phyloP scores from a whole-genome alignment of 1,140 invertebrate species.

The Drosophila sp. region DNA sequence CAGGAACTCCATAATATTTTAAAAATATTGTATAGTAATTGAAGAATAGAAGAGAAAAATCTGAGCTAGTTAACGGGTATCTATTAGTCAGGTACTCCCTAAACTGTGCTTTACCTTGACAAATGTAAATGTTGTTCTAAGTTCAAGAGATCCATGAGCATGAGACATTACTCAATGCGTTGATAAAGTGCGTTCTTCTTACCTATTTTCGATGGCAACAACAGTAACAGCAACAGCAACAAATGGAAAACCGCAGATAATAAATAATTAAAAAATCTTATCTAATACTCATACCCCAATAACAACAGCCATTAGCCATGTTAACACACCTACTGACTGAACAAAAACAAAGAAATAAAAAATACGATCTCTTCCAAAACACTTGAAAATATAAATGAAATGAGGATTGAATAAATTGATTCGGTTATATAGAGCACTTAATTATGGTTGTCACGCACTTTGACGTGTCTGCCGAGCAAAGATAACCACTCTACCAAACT shows the following conservation, averaged over 20 bases:
- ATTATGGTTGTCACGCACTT: constrained; percentile 38
- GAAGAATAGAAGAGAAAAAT: no score
- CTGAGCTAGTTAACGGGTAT: no score
- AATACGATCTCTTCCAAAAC: background rate
- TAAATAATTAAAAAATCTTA: constrained; percentile 54
- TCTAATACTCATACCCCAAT: constrained; percentile 12
- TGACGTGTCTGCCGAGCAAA: constrained; percentile 7
- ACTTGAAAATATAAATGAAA: background rate
- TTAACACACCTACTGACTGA: constrained; percentile 24
- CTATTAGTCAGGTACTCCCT: background rate
- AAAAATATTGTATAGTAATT: no score
- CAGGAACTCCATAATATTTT: background rate
- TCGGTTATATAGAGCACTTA: constrained; percentile 32
- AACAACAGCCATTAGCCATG: constrained; percentile 31
- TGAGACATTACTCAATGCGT: constrained; percentile 1
- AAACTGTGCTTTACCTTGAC: background rate
- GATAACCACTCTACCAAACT: constrained; percentile 27
- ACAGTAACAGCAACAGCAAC: constrained; percentile 19
- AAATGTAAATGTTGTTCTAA: background rate
- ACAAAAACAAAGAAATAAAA: background rate
- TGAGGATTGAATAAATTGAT: constrained; percentile 14
- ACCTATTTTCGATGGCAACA: background rate
- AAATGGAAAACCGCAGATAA: constrained; percentile 21
- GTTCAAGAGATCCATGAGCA: constrained; percentile 3
- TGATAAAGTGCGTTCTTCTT: constrained; percentile 20